Evolutionary conservation across 2,113 vertebrate genomes (phyloP), one percentile per base, ranked within the genome.

Genomic region (Willisornis vidua): DNA sequence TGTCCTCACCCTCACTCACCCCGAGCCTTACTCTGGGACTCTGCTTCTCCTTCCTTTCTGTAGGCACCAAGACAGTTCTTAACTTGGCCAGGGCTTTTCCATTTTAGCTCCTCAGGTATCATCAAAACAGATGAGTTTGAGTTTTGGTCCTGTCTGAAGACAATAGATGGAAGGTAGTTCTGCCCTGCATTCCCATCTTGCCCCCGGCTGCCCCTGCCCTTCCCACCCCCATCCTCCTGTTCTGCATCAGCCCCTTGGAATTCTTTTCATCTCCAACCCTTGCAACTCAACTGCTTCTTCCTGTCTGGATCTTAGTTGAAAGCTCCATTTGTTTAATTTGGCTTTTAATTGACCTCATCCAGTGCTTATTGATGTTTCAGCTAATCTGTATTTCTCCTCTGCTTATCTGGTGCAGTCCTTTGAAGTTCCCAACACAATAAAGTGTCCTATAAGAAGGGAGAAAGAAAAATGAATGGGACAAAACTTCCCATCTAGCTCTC

Each of bases 321-420:
- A 85, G 49, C 67, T 87, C 45, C 63, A 43, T 83, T 95, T 97
- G 85, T 97, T 97, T 97, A 93, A 93, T 97, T 93, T 96, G 90
- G 92, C 96, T 96, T 96, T 95, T 95, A 92, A 84, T 88, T 93
- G 76, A 61, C 72, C 52, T 85, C 67, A 68, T 91, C 57, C 57
- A 90, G 87, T 35, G 43, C 58, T 73, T 77, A 48, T 57, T 82
- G 93, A 94, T 87, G 82, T 79, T 86, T 93, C 46, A 92, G 70
- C 65, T 96, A 93, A 93, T 95, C 81, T 80, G 46, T 90, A 55
- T 68, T 88, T 73, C 92, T 82, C 51, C 48, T 84, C 77, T 94
- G 83, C 95, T 97, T 97, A 95, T 96, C 96, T 94, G 55, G 62
- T 66, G 28, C 35, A 57, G 67, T 59, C 19, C 81, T 97, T 97